Evolutionary conservation across 2,888 invertebrate species (phyloP).

Genomic region (Drosophila multiciliata): DNA sequence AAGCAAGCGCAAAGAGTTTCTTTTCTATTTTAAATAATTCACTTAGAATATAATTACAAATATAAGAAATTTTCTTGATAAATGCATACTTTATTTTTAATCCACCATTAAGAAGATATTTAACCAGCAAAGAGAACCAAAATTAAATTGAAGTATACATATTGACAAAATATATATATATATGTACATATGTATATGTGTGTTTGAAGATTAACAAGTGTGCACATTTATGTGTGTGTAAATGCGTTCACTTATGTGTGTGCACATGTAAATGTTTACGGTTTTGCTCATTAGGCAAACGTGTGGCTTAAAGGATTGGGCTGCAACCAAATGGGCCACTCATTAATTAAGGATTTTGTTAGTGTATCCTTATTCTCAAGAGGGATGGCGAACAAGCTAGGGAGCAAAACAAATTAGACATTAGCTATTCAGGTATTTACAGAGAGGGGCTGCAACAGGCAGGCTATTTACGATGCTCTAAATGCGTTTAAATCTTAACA

Average conservation of each 20-base stretch:
- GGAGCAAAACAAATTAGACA: not conserved
- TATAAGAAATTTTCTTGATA: not conserved
- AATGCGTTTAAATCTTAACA: constrained; percentile 1
- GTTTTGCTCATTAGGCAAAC: constrained; percentile 1
- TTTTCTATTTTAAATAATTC: not conserved
- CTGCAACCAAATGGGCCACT: constrained; percentile 10
- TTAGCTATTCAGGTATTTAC: constrained; percentile 1
- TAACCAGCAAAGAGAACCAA: not conserved
- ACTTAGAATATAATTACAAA: not conserved
- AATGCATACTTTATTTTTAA: not conserved
- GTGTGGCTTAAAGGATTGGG: constrained; percentile 4
- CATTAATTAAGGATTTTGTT: constrained; percentile 19
- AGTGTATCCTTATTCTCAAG: not conserved
- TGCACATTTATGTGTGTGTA: not conserved
- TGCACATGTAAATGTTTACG: not conserved
- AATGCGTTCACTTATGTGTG: not conserved
- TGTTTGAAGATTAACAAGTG: not conserved
- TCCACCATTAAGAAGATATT: not conserved
- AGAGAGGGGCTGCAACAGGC: constrained; percentile 11
- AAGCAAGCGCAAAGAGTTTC: not conserved
- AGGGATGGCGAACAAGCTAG: not conserved
- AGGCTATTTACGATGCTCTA: constrained; percentile 4
- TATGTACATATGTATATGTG: not conserved
- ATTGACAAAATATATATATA: not conserved
- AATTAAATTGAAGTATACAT: not conserved